Evolutionary conservation across 1,140 invertebrate species (phyloP).

Genomic region (Hycleus phaleratus): DNA sequence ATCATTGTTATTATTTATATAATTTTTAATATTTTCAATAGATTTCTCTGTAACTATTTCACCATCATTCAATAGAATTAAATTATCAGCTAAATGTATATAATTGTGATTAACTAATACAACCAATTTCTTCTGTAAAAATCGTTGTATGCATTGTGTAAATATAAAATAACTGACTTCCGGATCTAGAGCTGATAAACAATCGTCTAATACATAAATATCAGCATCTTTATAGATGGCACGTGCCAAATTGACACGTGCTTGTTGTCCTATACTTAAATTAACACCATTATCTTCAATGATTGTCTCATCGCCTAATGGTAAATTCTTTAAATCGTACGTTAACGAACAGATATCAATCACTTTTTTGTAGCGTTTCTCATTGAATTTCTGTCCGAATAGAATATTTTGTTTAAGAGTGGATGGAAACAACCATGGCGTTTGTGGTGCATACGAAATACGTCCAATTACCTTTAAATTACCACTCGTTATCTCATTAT

Average conservation of each 20-base stretch:
- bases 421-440: constrained; percentile 77
- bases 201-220: constrained; percentile 77
- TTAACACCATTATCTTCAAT: constrained; percentile 77
- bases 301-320: constrained; percentile 71
- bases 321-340: constrained; percentile 63
- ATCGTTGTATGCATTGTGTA: constrained; percentile 57
- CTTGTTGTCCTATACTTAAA: constrained; percentile 83
- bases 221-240: constrained; percentile 72
- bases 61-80: too few species aligned
- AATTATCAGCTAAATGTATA: background rate
- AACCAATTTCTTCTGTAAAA: constrained; percentile 60
- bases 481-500: constrained; percentile 55
- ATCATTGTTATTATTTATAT: background rate
- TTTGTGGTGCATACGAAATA: constrained; percentile 80
- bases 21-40: background rate
- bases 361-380: constrained; percentile 62
- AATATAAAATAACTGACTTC: constrained; percentile 61
- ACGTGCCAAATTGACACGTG: constrained; percentile 77
- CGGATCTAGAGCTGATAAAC: constrained; percentile 69
- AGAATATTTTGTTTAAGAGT: constrained; percentile 78
- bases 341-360: constrained; percentile 64
- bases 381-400: constrained; percentile 67
- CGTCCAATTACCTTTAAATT: constrained; percentile 59
- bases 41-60: too few species aligned
- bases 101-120: constrained; percentile 70